phyloP scores from a whole-genome alignment of 2,797 vertebrate species.

The Podarcis lilfordi region DNA sequence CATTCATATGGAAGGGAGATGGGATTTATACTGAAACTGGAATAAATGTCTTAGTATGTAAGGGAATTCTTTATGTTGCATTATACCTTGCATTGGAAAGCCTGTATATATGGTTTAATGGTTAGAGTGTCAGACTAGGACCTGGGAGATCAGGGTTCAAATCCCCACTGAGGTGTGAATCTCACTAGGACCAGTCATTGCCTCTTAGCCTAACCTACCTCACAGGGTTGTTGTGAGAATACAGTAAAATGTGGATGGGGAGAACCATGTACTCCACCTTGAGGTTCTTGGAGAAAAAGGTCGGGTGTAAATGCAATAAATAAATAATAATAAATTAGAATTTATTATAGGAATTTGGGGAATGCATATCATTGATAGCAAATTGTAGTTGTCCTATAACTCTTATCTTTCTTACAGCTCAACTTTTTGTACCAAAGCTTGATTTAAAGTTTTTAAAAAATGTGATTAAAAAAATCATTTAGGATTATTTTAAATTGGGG shows the following conservation, averaged over 20 bases:
- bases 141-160: too few relatives aligned
- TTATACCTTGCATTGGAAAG: background rate
- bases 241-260: too few relatives aligned
- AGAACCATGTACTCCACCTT: too few relatives aligned
- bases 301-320: too few relatives aligned
- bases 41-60: background rate
- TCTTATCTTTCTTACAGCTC: background rate
- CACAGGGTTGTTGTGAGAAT: too few relatives aligned
- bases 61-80: background rate
- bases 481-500: background rate
- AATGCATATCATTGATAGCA: background rate
- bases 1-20: background rate
- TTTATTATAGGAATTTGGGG: background rate
- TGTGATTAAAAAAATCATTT: background rate
- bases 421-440: background rate
- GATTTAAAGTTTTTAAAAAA: background rate
- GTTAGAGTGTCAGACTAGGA: too few relatives aligned
- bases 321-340: too few relatives aligned
- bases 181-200: too few relatives aligned
- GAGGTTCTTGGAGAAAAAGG: too few relatives aligned
- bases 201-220: too few relatives aligned
- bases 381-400: background rate
- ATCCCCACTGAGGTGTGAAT: too few relatives aligned
- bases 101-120: too few relatives aligned
- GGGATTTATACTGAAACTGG: background rate